Percentiles rank a stretch among this genome's conserved stretches.
Evolutionary conservation across 2,797 vertebrate genomes (phyloP).

Genomic region (Lemur catta): DNA sequence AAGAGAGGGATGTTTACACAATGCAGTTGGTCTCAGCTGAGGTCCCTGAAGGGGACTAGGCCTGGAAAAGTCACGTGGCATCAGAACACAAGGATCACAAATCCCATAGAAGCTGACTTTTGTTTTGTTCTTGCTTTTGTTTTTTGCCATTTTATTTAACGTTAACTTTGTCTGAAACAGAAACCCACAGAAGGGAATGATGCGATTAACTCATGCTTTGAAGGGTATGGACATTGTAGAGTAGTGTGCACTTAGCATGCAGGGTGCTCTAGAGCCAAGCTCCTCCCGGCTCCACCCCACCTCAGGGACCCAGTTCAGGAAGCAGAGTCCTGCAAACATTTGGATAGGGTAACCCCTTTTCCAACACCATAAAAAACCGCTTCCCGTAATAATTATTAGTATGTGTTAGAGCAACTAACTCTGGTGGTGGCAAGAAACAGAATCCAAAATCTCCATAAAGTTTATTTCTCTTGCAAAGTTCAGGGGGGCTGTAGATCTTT

Average conservation of each 20-base stretch:
- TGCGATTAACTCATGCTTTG: background rate
- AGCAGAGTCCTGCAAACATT: background rate
- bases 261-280: background rate
- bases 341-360: background rate
- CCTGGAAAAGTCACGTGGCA: background rate
- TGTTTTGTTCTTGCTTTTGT: background rate
- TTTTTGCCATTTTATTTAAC: background rate
- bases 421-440: background rate
- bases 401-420: background rate
- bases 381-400: background rate
- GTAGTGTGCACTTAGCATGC: too few relatives aligned
- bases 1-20: background rate
- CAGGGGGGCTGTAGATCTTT: background rate
- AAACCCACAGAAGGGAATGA: background rate
- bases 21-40: background rate
- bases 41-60: background rate
- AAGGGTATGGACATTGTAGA: background rate
- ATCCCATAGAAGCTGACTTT: background rate
- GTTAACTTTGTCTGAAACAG: background rate
- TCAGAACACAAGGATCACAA: background rate
- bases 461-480: background rate
- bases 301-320: background rate
- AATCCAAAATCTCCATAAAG: background rate
- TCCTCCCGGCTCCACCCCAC: rapidly evolving
- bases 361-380: background rate